Percentiles rank a stretch among this genome's conserved stretches.
phyloP scores from a whole-genome alignment of 2,113 vertebrate species.

The Oenanthe oenanthe region DNA sequence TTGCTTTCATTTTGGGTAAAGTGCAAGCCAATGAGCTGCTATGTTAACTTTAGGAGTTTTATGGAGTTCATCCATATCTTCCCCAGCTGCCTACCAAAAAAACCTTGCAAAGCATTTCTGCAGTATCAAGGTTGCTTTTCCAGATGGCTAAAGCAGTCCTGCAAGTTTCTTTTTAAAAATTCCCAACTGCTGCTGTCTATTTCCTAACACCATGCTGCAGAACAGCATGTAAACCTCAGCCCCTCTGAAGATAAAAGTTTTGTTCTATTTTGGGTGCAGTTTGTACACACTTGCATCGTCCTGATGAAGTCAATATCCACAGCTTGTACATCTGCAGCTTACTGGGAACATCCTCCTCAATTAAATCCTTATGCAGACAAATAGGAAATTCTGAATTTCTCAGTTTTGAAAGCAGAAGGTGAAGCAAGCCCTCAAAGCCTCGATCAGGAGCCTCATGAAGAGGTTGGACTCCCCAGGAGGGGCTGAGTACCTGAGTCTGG shows the following conservation, averaged over 20 bases:
- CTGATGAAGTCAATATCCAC: neutral
- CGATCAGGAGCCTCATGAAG: neutral
- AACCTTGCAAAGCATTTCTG: neutral
- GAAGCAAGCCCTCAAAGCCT: neutral
- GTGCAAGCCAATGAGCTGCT: neutral
- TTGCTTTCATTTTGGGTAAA: conserved; percentile 14
- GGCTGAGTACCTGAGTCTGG: neutral
- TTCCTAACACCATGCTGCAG: neutral
- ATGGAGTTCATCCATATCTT: neutral
- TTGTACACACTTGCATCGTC: neutral
- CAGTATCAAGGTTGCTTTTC: neutral
- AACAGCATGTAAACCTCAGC: neutral
- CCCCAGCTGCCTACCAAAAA: neutral
- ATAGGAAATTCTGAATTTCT: neutral
- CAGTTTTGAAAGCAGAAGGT: neutral
- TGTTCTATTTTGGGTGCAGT: neutral
- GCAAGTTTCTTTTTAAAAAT: neutral
- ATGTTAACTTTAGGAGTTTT: neutral
- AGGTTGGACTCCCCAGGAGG: neutral
- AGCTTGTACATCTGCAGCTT: neutral
- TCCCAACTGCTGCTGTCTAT: neutral
- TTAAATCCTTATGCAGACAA: neutral
- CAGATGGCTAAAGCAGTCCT: conserved; percentile 12
- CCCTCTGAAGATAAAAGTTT: neutral
- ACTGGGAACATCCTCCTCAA: neutral